Evolutionary conservation across 2,888 invertebrate genomes (phyloP).

Genomic region (Drosophila histrio): DNA sequence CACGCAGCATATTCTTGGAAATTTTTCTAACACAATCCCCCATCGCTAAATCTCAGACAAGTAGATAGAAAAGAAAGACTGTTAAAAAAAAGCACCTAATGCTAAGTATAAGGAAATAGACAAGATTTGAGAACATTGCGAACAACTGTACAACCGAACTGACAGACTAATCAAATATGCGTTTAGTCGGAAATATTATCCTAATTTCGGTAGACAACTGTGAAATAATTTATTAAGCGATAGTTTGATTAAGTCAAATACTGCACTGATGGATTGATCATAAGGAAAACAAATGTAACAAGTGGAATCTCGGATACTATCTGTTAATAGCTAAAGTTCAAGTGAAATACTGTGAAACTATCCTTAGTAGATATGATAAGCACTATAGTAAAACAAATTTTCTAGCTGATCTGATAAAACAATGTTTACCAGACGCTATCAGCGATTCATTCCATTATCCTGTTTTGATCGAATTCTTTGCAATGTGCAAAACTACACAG

Average conservation of each 20-base stretch:
- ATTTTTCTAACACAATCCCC: neutral
- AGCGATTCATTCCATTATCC: too few species aligned
- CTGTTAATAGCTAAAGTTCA: neutral
- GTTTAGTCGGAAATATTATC: neutral
- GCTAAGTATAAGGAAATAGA: neutral
- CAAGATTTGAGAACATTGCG: constrained; percentile 1
- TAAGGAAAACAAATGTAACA: neutral
- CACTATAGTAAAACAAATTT: too few species aligned
- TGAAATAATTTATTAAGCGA: neutral
- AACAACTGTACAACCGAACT: neutral
- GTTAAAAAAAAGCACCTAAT: neutral
- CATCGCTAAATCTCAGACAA: neutral
- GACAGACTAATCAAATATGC: neutral
- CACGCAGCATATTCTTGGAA: constrained; percentile 28
- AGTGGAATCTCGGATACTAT: neutral
- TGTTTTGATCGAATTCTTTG: too few species aligned
- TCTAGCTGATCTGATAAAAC: too few species aligned
- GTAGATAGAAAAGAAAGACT: neutral
- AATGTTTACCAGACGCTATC: too few species aligned
- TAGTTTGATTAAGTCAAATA: neutral
- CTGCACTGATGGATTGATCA: neutral
- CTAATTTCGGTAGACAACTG: neutral
- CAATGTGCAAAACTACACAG: too few species aligned
- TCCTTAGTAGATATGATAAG: too few species aligned
- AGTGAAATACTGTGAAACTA: neutral